Percentiles rank a stretch among this genome's conserved stretches.
phyloP scores from a whole-genome alignment of 2,113 vertebrate species.

The Haplochromis vanheusdeni region DNA sequence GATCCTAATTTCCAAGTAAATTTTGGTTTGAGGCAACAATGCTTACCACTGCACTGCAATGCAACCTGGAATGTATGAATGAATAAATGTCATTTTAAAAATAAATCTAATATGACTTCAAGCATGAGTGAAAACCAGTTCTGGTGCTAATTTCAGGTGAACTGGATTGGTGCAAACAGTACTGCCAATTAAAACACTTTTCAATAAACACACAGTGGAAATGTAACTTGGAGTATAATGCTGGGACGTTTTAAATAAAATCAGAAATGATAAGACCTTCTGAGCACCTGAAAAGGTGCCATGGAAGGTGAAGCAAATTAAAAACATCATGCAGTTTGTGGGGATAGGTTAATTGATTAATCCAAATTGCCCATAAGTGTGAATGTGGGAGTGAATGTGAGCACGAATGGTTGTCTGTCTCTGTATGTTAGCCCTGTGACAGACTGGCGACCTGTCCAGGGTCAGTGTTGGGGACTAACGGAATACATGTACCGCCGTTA shows the following conservation, averaged over 20 bases:
- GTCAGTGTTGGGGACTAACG: too few relatives aligned
- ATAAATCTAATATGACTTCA: not conserved
- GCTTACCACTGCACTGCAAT: not conserved
- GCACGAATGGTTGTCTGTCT: not conserved
- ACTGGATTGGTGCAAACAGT: not conserved
- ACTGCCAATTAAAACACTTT: not conserved
- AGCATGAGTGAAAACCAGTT: not conserved
- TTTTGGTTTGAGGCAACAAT: not conserved
- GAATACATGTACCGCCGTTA: too few relatives aligned
- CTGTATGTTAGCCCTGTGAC: rapidly evolving
- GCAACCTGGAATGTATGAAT: not conserved
- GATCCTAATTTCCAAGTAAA: not conserved
- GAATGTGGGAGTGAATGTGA: not conserved
- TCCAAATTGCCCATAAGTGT: not conserved
- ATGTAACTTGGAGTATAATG: not conserved
- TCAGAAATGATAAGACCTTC: constrained; percentile 28
- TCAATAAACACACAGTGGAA: not conserved
- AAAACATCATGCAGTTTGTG: not conserved
- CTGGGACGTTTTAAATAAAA: not conserved
- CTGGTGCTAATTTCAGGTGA: not conserved
- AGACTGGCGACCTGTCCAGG: not conserved
- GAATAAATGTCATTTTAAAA: not conserved
- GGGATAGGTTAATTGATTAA: not conserved
- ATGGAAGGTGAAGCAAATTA: constrained; percentile 25
- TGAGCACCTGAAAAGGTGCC: constrained; percentile 24